phyloP scores from a whole-genome alignment of 1,140 invertebrate genomes.

The Pseudomyrmex sp. region DNA sequence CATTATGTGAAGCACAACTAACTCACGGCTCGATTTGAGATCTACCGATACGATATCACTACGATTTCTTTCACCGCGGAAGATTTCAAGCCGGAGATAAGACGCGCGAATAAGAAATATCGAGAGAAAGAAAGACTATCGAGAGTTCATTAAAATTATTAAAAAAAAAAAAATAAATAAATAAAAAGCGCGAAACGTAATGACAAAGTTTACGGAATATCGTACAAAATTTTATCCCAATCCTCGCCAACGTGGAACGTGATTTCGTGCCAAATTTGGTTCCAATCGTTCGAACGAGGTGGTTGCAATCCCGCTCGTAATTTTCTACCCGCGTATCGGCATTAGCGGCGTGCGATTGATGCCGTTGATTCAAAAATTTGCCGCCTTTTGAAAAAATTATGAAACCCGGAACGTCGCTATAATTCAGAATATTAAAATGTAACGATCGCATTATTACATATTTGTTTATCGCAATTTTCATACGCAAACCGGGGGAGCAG shows the following conservation, averaged over 20 bases:
- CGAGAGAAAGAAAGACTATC: too few species aligned
- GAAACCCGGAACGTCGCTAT: slow-evolving; percentile 51
- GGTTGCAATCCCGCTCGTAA: slow-evolving; percentile 61
- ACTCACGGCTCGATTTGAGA: slow-evolving; percentile 17
- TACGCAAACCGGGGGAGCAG: background rate
- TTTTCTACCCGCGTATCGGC: slow-evolving; percentile 67
- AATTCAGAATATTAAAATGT: slow-evolving; percentile 55
- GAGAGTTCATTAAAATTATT: background rate
- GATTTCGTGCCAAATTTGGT: slow-evolving; percentile 76
- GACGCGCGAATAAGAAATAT: slow-evolving; percentile 4
- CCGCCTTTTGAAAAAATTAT: slow-evolving; percentile 70
- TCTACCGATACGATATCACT: background rate
- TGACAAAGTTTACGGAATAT: slow-evolving; percentile 55
- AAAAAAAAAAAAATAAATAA: background rate
- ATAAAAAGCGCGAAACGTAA: slow-evolving; percentile 13
- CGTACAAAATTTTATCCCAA: slow-evolving; percentile 67
- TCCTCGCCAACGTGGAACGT: slow-evolving; percentile 59
- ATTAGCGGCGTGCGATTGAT: slow-evolving; percentile 71
- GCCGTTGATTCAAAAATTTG: slow-evolving; percentile 68
- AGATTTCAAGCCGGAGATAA: background rate
- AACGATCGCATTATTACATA: slow-evolving; percentile 52
- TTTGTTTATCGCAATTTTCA: slow-evolving; percentile 4
- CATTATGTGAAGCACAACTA: background rate
- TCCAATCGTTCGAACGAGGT: slow-evolving; percentile 69
- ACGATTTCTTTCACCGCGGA: background rate